These are phyloP conservation scores for Mechanitis mazaeus DNA, from an alignment of 2,888 invertebrate genomes.

Conservation along the genomic window DNA sequence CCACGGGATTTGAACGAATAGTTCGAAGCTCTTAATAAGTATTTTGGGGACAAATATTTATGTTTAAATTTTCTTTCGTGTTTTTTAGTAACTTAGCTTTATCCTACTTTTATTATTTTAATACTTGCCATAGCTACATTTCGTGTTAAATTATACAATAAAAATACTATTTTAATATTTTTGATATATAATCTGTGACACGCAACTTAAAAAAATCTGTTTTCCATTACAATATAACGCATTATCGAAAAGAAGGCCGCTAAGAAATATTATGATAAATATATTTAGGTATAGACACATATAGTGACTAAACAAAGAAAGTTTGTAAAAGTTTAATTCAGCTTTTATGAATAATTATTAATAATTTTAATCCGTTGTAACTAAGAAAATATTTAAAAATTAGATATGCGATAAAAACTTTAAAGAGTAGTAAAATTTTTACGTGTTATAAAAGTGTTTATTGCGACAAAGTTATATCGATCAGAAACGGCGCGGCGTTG, in stretches of 20 bases:
- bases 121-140: no score
- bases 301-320: background rate
- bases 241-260: no score
- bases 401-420: conserved; percentile 40
- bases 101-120: no score
- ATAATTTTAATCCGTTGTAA: background rate
- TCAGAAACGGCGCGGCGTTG: conserved; percentile 53
- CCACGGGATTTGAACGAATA: conserved; percentile 39
- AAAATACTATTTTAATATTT: no score
- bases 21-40: conserved; percentile 40
- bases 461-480: conserved; percentile 51
- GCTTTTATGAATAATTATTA: conserved; percentile 4
- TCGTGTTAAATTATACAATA: no score
- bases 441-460: conserved; percentile 44
- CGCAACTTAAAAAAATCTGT: no score
- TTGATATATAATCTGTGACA: no score
- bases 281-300: no score
- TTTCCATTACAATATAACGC: no score
- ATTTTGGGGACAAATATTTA: conserved; percentile 34
- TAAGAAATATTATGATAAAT: no score
- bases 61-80: background rate
- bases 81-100: no score
- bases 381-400: background rate
- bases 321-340: conserved; percentile 3
- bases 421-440: conserved; percentile 43